phyloP scores from a whole-genome alignment of 1,140 invertebrate species.

The Homarus americanus region DNA sequence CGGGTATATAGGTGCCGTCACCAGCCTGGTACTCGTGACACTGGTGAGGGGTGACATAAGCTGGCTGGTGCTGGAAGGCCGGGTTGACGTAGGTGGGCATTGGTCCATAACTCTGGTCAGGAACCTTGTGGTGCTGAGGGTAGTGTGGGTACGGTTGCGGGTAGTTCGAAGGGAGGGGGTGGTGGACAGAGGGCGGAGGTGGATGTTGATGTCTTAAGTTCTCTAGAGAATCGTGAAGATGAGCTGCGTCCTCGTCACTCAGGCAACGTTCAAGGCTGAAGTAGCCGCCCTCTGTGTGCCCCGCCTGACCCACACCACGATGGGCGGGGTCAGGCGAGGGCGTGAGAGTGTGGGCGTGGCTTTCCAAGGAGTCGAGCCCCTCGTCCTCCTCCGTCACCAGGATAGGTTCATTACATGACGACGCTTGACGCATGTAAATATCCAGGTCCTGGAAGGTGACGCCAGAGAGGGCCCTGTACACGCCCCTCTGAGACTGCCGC shows the following conservation, averaged over 20 bases:
- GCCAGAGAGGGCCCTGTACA: slow-evolving; percentile 63
- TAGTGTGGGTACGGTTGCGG: slow-evolving; percentile 32
- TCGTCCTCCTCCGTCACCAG: slow-evolving; percentile 55
- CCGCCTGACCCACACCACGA: slow-evolving; percentile 1
- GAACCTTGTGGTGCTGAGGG: slow-evolving; percentile 20
- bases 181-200: slow-evolving; percentile 2
- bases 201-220: slow-evolving; percentile 35
- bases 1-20: background rate
- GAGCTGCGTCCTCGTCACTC: slow-evolving; percentile 59
- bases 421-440: slow-evolving; percentile 56
- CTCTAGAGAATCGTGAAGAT: slow-evolving; percentile 61
- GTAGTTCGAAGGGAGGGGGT: slow-evolving; percentile 24
- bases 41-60: slow-evolving; percentile 39
- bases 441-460: slow-evolving; percentile 66
- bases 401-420: slow-evolving; percentile 43
- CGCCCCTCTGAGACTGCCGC: slow-evolving; percentile 32
- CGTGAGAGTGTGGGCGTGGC: slow-evolving; percentile 49
- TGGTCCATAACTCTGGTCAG: slow-evolving; percentile 36
- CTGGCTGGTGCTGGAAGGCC: slow-evolving; percentile 33
- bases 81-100: slow-evolving; percentile 53
- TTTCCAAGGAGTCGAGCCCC: slow-evolving; percentile 62
- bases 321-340: slow-evolving; percentile 57
- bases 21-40: slow-evolving; percentile 31
- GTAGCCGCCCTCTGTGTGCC: slow-evolving; percentile 53
- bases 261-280: slow-evolving; percentile 63